Base-by-base conservation (phyloP, 2,888 invertebrate species). In the Standfussiana lucernea region DNA sequence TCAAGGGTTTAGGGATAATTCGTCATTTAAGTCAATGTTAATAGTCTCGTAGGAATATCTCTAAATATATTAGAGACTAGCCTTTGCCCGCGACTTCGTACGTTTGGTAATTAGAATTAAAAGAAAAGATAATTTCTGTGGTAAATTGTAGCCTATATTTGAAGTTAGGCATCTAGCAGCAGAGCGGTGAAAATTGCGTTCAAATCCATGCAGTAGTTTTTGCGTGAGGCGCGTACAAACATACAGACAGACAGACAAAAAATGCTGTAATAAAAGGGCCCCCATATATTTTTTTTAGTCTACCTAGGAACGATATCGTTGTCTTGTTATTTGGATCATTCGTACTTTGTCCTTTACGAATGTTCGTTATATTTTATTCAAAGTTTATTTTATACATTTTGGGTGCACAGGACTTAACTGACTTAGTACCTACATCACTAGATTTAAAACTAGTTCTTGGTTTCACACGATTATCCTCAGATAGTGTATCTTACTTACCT, bases 381-480 rank as follows among this genome's bases (percentile, higher is more conserved):
- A 47, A 15, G 28, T 50, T 72, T 2, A 24, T 50, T 37, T 24
- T 40, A 21, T 18, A 40, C 6, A 42, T 53, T 56, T 42, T 42
- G 35, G 21, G 21, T 37, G 37, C 15, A 53, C 15, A n/a, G 62
- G 32, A n/a, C 28, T 62, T 28, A 18, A 28, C 2, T 21, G n/a
- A 50, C 13, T 45, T 11, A 40, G 40, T 42, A 24, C 10, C 1
- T 56, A 11, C 56, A 37, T 78, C n/a, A 35, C 4, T 35, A 72
- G 10, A 50, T 32, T 65, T 64, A 24, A 76, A 82, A 67, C 66
- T 56, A 42, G 77, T 76, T 79, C 47, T 47, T 67, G 13, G 32
- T 65, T 77, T 78, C 24, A 35, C 70, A 72, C 28, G 28, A 32
- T 62, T 66, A 62, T 40, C 18, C 24, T 68, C 24, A 72, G 61